Evolutionary conservation across 2,888 invertebrate genomes (phyloP).

Genomic region (Gisinianus flammeolus): DNA sequence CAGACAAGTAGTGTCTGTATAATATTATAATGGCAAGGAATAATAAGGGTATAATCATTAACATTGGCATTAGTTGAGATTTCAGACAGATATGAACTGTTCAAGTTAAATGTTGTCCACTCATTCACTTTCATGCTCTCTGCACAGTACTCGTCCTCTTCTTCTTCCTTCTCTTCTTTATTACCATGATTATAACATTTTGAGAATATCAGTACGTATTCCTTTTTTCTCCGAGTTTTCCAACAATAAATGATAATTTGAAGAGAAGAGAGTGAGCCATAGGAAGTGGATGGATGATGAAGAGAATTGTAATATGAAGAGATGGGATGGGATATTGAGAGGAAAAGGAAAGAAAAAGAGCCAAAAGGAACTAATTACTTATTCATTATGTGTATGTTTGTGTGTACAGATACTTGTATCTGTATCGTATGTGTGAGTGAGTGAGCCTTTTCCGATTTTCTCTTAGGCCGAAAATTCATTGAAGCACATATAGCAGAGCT

Average conservation of each 20-base stretch:
- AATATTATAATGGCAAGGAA: background rate
- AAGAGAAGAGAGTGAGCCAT: background rate
- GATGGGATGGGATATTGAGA: background rate
- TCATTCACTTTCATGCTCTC: background rate
- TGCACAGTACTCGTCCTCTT: background rate
- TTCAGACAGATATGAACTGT: background rate
- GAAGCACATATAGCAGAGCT: too few species aligned
- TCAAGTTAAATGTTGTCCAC: background rate
- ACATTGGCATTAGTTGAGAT: background rate
- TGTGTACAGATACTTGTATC: background rate
- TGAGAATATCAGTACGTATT: background rate
- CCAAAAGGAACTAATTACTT: slow-evolving; percentile 36
- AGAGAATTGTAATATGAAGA: background rate
- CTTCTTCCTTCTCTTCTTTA: background rate
- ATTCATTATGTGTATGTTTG: slow-evolving; percentile 23
- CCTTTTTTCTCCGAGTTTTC: background rate
- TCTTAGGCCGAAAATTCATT: background rate
- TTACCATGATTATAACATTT: background rate
- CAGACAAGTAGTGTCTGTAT: background rate
- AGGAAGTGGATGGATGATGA: background rate
- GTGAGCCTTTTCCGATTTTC: background rate
- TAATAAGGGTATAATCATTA: background rate
- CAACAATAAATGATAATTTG: background rate
- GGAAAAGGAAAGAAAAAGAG: slow-evolving; percentile 8
- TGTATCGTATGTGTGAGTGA: background rate